Conservation (phyloP, 1,140 invertebrate species). For the Sesamia nonagrioides region DNA sequence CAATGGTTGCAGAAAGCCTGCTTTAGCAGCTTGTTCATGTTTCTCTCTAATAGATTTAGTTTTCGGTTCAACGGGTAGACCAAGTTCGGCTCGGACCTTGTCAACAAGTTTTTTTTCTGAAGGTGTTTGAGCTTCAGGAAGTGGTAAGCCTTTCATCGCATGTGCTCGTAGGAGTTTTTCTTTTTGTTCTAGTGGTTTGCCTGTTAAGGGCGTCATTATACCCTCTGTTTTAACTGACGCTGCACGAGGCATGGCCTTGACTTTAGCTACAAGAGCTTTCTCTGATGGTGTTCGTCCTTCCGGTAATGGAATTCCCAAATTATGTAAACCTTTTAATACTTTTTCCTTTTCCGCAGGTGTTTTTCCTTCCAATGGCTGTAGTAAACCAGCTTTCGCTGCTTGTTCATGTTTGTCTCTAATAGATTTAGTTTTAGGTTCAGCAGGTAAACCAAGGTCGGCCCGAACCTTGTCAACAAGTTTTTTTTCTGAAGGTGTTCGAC, state of each 20-base stretch:
- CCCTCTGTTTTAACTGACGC: background rate
- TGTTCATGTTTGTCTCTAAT: slow-evolving; percentile 50
- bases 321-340: no score
- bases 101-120: slow-evolving; percentile 58
- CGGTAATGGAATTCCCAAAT: no score
- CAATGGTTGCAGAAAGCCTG: slow-evolving; percentile 57
- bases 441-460: slow-evolving; percentile 55
- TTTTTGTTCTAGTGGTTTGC: slow-evolving; percentile 58
- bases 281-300: no score
- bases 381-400: slow-evolving; percentile 58
- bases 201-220: slow-evolving; percentile 51
- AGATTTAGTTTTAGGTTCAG: no score
- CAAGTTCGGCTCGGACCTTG: slow-evolving; percentile 46
- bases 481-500: slow-evolving; percentile 60
- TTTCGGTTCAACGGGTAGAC: slow-evolving; percentile 59
- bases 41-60: slow-evolving; percentile 53
- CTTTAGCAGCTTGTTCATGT: slow-evolving; percentile 53
- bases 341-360: no score
- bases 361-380: no score
- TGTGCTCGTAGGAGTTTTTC: slow-evolving; percentile 56
- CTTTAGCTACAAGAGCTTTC: background rate
- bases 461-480: no score
- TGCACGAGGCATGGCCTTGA: background rate
- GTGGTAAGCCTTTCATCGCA: slow-evolving; percentile 43
- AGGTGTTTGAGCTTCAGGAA: slow-evolving; percentile 55